These are phyloP conservation scores for Rhea americana DNA, from an alignment of 2,113 vertebrate genomes.

Conservation along the genomic window DNA sequence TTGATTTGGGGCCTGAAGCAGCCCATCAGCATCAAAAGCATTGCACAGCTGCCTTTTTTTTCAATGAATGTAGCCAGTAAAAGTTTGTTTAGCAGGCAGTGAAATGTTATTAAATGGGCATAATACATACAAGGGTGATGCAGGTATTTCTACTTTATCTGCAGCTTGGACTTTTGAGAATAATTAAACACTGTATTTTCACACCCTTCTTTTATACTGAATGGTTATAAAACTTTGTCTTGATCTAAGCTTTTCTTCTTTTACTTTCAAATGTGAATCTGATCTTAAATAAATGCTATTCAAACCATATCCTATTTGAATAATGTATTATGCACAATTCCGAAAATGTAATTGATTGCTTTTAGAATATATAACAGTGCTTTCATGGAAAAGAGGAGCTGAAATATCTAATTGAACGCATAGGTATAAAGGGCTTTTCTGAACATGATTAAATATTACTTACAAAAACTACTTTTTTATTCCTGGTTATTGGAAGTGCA, in stretches of 20 bases:
- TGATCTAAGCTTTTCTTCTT: neutral
- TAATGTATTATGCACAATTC: constrained; percentile 9
- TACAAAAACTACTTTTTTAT: constrained; percentile 7
- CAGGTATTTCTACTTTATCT: constrained; percentile 21
- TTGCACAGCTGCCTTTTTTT: constrained; percentile 1
- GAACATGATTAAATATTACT: constrained; percentile 1
- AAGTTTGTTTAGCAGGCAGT: neutral
- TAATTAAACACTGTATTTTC: neutral
- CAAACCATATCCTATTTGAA: neutral
- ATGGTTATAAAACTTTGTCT: neutral
- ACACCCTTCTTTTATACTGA: neutral
- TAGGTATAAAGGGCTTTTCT: neutral
- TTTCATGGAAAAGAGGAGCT: neutral
- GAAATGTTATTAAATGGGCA: constrained; percentile 10
- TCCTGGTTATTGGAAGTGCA: constrained; percentile 37
- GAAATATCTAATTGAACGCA: neutral
- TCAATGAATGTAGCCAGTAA: neutral
- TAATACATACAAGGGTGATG: neutral
- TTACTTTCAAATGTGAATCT: constrained; percentile 44
- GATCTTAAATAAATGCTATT: constrained; percentile 32
- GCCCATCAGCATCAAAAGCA: neutral
- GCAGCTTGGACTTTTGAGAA: constrained; percentile 15
- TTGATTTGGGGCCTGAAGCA: neutral
- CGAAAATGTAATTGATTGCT: constrained; percentile 13
- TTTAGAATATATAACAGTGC: neutral